Evolutionary conservation across 2,888 invertebrate species (phyloP).

Genomic region (Noctua comes): DNA sequence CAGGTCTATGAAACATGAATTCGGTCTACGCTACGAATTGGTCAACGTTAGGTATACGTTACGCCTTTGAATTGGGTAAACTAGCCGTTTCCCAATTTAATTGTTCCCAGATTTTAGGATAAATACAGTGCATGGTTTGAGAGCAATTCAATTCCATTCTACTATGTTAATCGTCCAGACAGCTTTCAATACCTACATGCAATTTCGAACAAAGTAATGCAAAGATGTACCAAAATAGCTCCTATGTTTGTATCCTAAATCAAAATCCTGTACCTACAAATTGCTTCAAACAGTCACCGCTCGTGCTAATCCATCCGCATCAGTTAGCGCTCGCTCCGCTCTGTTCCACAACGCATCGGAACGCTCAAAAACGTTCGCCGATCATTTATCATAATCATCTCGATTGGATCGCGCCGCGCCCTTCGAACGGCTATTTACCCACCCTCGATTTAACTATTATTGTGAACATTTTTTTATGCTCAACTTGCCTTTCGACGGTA

Average conservation of each 20-base stretch:
- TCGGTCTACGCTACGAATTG: neutral
- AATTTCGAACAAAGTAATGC: neutral
- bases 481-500: conserved; percentile 78
- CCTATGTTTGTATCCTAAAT: neutral
- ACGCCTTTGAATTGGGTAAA: neutral
- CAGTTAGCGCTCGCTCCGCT: conserved; percentile 45
- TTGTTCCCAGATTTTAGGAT: neutral
- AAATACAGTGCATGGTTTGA: neutral
- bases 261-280: conserved; percentile 18
- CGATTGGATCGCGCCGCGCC: conserved; percentile 88
- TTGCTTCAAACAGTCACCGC: conserved; percentile 12
- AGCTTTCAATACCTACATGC: neutral
- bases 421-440: conserved; percentile 82
- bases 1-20: neutral
- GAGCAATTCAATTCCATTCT: neutral
- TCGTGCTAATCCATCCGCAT: conserved; percentile 53
- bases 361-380: conserved; percentile 68
- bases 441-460: conserved; percentile 89
- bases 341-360: conserved; percentile 60
- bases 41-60: neutral
- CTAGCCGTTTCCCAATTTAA: neutral
- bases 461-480: conserved; percentile 85
- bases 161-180: neutral
- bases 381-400: conserved; percentile 89
- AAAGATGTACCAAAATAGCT: neutral